Conservation (phyloP, 2,888 invertebrate genomes). For the Tridacna crocea region DNA sequence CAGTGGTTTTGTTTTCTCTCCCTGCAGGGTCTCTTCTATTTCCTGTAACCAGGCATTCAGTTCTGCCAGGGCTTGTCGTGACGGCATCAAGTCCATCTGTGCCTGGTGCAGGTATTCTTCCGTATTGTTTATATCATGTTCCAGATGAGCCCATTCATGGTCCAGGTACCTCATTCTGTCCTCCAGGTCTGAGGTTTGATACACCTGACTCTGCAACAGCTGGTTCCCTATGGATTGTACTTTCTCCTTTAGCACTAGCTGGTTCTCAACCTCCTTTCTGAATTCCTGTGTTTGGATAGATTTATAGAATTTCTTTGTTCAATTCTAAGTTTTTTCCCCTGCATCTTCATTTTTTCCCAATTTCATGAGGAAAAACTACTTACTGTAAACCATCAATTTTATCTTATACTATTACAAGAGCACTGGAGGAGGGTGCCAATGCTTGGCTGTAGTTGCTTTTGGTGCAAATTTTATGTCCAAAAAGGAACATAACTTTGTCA, state of each 20-base stretch:
- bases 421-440: too few relatives aligned
- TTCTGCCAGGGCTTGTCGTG: constrained; percentile 81
- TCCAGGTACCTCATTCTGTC: constrained; percentile 73
- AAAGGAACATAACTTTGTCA: too few relatives aligned
- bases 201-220: constrained; percentile 71
- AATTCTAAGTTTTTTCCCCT: neutral
- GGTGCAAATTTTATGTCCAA: too few relatives aligned
- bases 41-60: constrained; percentile 79
- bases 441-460: too few relatives aligned
- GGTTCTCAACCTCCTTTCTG: constrained; percentile 80
- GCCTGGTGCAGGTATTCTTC: constrained; percentile 80
- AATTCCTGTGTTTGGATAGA: constrained; percentile 75
- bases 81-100: constrained; percentile 83
- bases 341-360: too few relatives aligned
- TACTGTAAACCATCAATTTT: too few relatives aligned
- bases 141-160: constrained; percentile 78
- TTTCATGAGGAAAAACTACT: too few relatives aligned
- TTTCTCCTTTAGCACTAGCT: constrained; percentile 76
- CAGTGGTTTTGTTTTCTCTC: constrained; percentile 70
- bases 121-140: constrained; percentile 74
- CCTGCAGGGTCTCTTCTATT: constrained; percentile 72
- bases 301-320: neutral
- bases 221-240: constrained; percentile 77
- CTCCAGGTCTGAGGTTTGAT: constrained; percentile 72
- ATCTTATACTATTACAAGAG: too few relatives aligned